These are phyloP conservation scores for Caerostris darwini DNA, from an alignment of 1,140 invertebrate species.

Conservation along the genomic window DNA sequence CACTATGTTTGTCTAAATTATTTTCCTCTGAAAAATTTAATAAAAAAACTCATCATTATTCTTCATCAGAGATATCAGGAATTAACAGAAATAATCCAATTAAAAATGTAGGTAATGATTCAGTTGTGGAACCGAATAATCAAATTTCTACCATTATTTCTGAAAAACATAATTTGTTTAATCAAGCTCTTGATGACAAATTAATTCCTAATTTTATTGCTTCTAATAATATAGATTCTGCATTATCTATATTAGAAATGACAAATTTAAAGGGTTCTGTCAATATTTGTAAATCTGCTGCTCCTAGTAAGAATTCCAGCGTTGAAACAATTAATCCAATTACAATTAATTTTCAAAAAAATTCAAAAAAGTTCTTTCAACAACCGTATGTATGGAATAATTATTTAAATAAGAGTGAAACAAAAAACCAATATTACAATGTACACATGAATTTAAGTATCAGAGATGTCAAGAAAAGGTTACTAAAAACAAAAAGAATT, in stretches of 20 bases:
- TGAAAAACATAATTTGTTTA: background rate
- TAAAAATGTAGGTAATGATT: too few relatives aligned
- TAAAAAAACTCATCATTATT: too few relatives aligned
- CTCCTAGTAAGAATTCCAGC: background rate
- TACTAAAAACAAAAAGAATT: background rate
- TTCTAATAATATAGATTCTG: background rate
- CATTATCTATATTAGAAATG: background rate
- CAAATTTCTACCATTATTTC: background rate
- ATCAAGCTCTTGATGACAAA: background rate
- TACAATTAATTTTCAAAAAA: slow-evolving; percentile 11
- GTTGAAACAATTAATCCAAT: background rate
- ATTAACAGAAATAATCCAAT: too few relatives aligned
- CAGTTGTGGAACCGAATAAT: background rate
- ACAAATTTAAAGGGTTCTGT: background rate
- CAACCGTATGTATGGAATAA: background rate
- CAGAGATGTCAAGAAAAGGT: background rate
- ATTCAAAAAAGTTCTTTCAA: background rate
- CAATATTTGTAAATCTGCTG: background rate
- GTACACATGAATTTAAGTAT: background rate
- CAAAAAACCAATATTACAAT: background rate
- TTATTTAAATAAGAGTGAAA: background rate
- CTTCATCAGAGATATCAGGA: too few relatives aligned
- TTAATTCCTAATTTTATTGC: background rate
- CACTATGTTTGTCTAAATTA: too few relatives aligned
- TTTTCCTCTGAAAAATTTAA: too few relatives aligned